Evolutionary conservation across 2,888 invertebrate species (phyloP).

Genomic region (Scaptomyza parva): DNA sequence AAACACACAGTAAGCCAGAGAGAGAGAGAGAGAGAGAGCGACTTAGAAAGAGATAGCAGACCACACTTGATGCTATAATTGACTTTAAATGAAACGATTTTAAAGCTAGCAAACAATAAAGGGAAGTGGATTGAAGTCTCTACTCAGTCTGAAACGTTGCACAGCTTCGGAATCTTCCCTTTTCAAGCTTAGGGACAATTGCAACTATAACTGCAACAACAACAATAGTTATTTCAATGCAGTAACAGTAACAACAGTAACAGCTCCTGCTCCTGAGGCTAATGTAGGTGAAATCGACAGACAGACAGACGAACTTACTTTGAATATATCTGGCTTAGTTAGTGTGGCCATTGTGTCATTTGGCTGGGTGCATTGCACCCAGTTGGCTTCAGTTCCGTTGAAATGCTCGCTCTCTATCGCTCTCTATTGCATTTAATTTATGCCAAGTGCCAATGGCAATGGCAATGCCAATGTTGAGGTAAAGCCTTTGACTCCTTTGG

Average conservation of each 20-base stretch:
- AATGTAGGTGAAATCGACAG: conserved; percentile 46
- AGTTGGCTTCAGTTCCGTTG: conserved; percentile 34
- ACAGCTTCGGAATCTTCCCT: conserved; percentile 39
- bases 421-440: conserved; percentile 60
- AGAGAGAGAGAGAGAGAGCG: not conserved
- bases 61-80: conserved; percentile 61
- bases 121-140: conserved; percentile 14
- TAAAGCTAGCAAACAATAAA: conserved; percentile 18
- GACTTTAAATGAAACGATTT: conserved; percentile 48
- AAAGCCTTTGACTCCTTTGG: conserved; percentile 29
- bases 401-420: conserved; percentile 6
- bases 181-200: conserved; percentile 29
- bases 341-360: conserved; percentile 34
- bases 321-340: conserved; percentile 16
- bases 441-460: conserved; percentile 79
- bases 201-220: conserved; percentile 26
- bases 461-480: conserved; percentile 58
- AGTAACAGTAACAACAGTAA: conserved; percentile 10
- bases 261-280: conserved; percentile 23
- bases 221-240: conserved; percentile 31
- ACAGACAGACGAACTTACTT: conserved; percentile 5
- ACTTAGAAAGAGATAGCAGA: conserved; percentile 42
- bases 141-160: conserved; percentile 42
- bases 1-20: not conserved
- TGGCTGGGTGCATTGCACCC: conserved; percentile 45